Percentiles rank a stretch among this genome's conserved stretches.
These are phyloP conservation scores for Tetheella fluctuosa DNA, from an alignment of 2,888 invertebrate species.

Conservation along the genomic window DNA sequence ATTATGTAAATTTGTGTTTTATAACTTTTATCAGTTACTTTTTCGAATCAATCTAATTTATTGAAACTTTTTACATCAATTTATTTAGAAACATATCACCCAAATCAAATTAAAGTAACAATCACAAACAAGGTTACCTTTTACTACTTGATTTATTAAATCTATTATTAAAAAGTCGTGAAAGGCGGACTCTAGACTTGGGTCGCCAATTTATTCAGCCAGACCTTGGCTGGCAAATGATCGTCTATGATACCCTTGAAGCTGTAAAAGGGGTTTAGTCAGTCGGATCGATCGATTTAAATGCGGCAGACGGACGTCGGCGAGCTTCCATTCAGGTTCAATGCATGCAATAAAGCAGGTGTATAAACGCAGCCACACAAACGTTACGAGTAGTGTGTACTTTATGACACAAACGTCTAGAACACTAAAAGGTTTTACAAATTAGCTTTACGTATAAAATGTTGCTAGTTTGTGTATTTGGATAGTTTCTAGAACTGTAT, in stretches of 20 bases:
- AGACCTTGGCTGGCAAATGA: not conserved
- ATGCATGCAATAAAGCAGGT: not conserved
- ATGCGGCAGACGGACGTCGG: slow-evolving; percentile 32
- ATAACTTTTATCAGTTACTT: too few species aligned
- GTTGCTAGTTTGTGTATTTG: not conserved
- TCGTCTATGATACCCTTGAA: slow-evolving; percentile 22
- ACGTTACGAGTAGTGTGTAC: not conserved
- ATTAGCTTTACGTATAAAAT: not conserved
- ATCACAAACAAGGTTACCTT: not conserved
- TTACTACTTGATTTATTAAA: not conserved
- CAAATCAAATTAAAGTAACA: not conserved
- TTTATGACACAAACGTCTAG: not conserved
- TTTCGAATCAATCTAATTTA: too few species aligned
- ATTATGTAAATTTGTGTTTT: too few species aligned
- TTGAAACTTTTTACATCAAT: too few species aligned
- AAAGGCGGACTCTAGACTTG: not conserved
- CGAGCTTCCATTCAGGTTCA: not conserved
- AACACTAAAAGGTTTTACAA: not conserved
- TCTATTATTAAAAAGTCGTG: not conserved
- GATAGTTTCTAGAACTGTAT: not conserved
- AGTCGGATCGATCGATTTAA: slow-evolving; percentile 47
- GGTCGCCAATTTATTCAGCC: not conserved
- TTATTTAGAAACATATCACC: too few species aligned
- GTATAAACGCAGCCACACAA: not conserved
- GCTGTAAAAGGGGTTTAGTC: slow-evolving; percentile 27